Conservation (phyloP, 23 tunicate species). For the Styela clava region DNA sequence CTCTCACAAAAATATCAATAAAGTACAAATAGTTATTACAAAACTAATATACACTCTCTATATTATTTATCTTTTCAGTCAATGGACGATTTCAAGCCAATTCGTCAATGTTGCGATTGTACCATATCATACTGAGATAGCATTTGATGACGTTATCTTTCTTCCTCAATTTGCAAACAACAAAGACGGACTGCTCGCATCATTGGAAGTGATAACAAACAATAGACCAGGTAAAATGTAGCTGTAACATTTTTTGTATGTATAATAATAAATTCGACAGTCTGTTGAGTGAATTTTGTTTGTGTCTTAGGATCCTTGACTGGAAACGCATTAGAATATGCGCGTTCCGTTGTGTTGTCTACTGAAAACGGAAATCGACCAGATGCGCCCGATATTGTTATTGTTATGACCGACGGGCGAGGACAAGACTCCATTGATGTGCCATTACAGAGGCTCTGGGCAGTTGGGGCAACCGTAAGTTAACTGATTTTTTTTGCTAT, state of each 20-base stretch:
- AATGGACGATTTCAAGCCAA: neutral
- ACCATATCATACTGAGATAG: neutral
- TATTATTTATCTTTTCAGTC: neutral
- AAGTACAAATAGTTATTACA: too few species aligned
- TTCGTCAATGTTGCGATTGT: neutral
- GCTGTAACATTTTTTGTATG: too few species aligned
- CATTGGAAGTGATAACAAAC: neutral
- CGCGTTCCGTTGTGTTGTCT: neutral
- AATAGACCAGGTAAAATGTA: neutral
- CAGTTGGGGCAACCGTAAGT: constrained; percentile 5
- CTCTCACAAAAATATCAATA: too few species aligned
- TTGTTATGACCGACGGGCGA: constrained; percentile 22
- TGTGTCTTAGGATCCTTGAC: constrained; percentile 9
- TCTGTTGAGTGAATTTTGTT: too few species aligned
- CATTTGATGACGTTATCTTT: neutral
- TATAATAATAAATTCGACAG: too few species aligned
- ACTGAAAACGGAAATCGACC: constrained; percentile 12
- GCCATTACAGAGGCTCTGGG: constrained; percentile 1
- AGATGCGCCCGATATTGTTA: constrained; percentile 17
- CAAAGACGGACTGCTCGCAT: neutral
- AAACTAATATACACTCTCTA: too few species aligned
- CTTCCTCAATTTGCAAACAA: neutral
- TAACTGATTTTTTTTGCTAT: neutral
- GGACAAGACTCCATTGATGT: constrained; percentile 3
- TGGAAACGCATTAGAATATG: constrained; percentile 17